These are phyloP conservation scores for Dermolepida albohirtum DNA, from an alignment of 2,888 invertebrate species.

Conservation along the genomic window DNA sequence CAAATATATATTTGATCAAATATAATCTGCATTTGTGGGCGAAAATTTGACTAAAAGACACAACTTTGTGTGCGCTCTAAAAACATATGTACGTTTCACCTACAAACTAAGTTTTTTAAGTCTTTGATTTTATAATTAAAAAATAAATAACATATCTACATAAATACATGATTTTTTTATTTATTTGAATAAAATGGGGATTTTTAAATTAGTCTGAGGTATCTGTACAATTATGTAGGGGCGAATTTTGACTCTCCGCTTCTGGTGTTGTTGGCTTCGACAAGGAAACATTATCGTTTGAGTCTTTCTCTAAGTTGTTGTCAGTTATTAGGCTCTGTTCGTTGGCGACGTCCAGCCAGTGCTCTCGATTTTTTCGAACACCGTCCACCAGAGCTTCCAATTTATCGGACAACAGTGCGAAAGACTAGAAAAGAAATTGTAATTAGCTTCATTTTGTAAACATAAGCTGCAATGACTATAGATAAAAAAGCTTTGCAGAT, in stretches of 20 bases:
- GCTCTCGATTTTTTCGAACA: conserved; percentile 82
- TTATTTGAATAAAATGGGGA: conserved; percentile 3
- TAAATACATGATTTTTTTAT: conserved; percentile 38
- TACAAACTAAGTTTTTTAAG: conserved; percentile 45
- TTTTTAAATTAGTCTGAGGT: conserved; percentile 22
- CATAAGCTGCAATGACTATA: no score
- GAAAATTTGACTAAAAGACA: conserved; percentile 20
- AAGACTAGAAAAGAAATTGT: conserved; percentile 73
- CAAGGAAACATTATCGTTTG: conserved; percentile 58
- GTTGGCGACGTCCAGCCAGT: conserved; percentile 84
- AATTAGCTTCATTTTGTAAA: not conserved
- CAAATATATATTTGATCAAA: conserved; percentile 8
- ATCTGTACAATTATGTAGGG: conserved; percentile 48
- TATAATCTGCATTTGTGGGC: conserved; percentile 24
- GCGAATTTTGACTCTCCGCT: conserved; percentile 45
- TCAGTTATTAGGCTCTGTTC: conserved; percentile 53
- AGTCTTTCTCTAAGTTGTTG: conserved; percentile 55
- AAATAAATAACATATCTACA: conserved; percentile 48
- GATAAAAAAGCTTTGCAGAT: no score
- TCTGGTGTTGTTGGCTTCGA: conserved; percentile 57
- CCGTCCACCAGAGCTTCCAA: conserved; percentile 86
- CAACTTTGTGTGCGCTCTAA: conserved; percentile 10
- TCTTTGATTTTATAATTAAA: conserved; percentile 46
- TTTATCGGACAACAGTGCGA: conserved; percentile 82
- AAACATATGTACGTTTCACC: conserved; percentile 31